Conservation (phyloP, 1,140 invertebrate species). For the Diuraphis noxia region DNA sequence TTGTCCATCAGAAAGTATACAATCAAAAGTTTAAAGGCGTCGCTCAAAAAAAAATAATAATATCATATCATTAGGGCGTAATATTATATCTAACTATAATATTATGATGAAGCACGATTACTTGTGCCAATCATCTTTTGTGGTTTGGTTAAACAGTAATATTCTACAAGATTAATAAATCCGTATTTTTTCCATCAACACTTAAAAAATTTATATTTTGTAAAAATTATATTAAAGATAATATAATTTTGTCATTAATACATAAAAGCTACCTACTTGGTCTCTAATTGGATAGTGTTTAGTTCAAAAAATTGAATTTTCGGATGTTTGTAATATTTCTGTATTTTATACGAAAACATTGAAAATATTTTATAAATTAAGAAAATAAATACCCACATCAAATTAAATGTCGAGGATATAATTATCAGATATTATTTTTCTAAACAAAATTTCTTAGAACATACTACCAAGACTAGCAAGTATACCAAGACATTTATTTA, state of each 20-base stretch:
- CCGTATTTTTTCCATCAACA: neutral
- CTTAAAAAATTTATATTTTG: neutral
- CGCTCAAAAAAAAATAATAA: no score
- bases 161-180: neutral
- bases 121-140: neutral
- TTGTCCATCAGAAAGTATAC: slow-evolving; percentile 19
- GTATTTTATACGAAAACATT: neutral
- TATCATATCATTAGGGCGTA: neutral
- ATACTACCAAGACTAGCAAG: neutral
- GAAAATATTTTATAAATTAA: neutral
- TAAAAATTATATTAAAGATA: neutral
- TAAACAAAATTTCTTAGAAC: neutral
- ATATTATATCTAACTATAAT: slow-evolving; percentile 22
- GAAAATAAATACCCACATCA: neutral
- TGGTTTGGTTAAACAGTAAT: neutral
- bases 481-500: neutral
- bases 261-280: neutral
- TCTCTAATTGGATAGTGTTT: neutral
- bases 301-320: neutral
- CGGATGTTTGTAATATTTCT: neutral
- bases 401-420: neutral
- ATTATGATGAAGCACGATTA: slow-evolving; percentile 23
- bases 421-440: neutral
- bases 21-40: slow-evolving; percentile 32
- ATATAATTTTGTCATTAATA: neutral